phyloP scores from a whole-genome alignment of 1,140 invertebrate species.

The Popillia japonica region DNA sequence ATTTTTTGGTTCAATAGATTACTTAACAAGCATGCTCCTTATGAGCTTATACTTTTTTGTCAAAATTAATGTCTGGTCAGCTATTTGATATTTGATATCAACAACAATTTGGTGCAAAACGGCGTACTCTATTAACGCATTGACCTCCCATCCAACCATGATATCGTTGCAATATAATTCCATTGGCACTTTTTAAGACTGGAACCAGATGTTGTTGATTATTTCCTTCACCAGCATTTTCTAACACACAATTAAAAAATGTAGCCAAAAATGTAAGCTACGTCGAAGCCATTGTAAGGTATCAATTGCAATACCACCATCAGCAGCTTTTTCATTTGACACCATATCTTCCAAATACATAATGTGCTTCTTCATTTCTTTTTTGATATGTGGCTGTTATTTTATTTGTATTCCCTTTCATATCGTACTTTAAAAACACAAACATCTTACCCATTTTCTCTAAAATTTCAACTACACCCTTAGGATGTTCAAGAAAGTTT shows the following conservation, averaged over 20 bases:
- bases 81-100: too few relatives aligned
- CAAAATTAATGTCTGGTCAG: too few relatives aligned
- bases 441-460: constrained; percentile 77
- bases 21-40: too few relatives aligned
- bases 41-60: too few relatives aligned
- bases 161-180: constrained; percentile 69
- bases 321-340: constrained; percentile 64
- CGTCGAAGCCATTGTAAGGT: constrained; percentile 75
- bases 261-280: constrained; percentile 69
- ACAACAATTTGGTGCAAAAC: too few relatives aligned
- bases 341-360: constrained; percentile 74
- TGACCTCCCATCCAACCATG: constrained; percentile 74
- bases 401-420: constrained; percentile 79
- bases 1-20: too few relatives aligned
- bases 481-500: too few relatives aligned
- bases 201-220: constrained; percentile 65
- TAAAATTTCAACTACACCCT: constrained; percentile 65
- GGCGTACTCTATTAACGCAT: too few relatives aligned
- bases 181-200: constrained; percentile 68
- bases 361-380: constrained; percentile 64
- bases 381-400: constrained; percentile 66
- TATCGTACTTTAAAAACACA: constrained; percentile 74
- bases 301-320: constrained; percentile 65
- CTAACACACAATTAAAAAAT: constrained; percentile 67
- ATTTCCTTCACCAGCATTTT: constrained; percentile 61